Base-by-base conservation (phyloP, 2,888 invertebrate genomes). In the Magallana nippona region DNA sequence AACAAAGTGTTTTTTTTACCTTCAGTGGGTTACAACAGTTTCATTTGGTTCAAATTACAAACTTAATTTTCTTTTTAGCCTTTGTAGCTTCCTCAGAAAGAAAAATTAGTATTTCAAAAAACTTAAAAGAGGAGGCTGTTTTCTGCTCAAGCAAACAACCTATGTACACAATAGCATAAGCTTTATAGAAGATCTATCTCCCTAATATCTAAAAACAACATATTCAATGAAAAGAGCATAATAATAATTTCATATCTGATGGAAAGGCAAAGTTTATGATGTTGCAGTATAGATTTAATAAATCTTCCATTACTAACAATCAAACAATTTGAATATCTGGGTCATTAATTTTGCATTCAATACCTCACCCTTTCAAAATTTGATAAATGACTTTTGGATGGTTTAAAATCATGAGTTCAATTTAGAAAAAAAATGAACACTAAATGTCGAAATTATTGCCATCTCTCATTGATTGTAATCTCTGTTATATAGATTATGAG, bases 381-480 rank as follows among this genome's bases (percentile, higher is more conserved):
- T 63, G 63, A 63, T 63, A 63, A 63, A 63, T 22, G 63, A 63
- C 63, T 22, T 13, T 63, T 15, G 27, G 63, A 63, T 63, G 63
- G 27, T 63, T 22, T 63, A 27, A 63, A 63, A 63, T 27, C 11
- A 27, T 5, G 10, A 22, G 22, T 63, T 63, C 63, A 13, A 13
- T 63, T 15, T 63, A 10, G 27, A 63, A 63, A 10, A 19, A 22
- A 22, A 22, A 10, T 27, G 63, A 22, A 63, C 44, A 44, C 44
- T 63, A 63, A 63, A 63, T 63, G 63, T 63, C 22, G 15, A 63
- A 63, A 63, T 22, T 63, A 63, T 63, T 63, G 13, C 63, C 22
- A 27, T 63, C 10, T 63, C 22, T 1, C 10, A 22, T 10, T 63
- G 27, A 63, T 63, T 63, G 63, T 63, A 63, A 63, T 63, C 27